Conservation (phyloP, 2,797 vertebrate species). For the Peromyscus attwateri region DNA sequence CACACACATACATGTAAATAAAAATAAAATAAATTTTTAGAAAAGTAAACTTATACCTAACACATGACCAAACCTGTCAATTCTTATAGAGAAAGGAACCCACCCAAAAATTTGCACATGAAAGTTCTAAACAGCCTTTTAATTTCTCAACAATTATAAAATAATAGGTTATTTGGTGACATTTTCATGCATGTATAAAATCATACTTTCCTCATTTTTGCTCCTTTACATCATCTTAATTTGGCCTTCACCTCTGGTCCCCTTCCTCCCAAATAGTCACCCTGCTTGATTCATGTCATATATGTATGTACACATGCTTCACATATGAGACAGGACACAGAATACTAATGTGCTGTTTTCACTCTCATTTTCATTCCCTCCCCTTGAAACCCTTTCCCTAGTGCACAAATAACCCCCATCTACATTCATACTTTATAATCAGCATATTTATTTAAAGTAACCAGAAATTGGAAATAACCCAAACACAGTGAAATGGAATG, state of each 20-base stretch:
- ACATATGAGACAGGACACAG: neutral
- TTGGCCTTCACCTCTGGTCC: neutral
- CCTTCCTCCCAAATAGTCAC: neutral
- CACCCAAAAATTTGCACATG: constrained; percentile 31
- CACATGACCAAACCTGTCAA: neutral
- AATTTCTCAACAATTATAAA: neutral
- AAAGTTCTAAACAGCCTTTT: constrained; percentile 28
- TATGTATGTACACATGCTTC: neutral
- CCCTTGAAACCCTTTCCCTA: neutral
- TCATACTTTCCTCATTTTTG: neutral
- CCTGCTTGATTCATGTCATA: neutral
- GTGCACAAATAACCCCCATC: neutral
- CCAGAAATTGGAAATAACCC: constrained; percentile 38
- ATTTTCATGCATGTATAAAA: too few relatives aligned
- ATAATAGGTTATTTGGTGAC: neutral
- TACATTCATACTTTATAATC: neutral
- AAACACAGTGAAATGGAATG: constrained; percentile 42
- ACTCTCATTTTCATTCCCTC: neutral
- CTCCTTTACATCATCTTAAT: neutral
- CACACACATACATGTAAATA: neutral
- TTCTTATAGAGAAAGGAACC: neutral
- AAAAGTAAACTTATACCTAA: constrained; percentile 12
- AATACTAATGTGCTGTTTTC: neutral
- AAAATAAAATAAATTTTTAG: neutral
- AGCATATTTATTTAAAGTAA: constrained; percentile 37